Conservation (phyloP, 2,113 vertebrate species). For the Alces alces region DNA sequence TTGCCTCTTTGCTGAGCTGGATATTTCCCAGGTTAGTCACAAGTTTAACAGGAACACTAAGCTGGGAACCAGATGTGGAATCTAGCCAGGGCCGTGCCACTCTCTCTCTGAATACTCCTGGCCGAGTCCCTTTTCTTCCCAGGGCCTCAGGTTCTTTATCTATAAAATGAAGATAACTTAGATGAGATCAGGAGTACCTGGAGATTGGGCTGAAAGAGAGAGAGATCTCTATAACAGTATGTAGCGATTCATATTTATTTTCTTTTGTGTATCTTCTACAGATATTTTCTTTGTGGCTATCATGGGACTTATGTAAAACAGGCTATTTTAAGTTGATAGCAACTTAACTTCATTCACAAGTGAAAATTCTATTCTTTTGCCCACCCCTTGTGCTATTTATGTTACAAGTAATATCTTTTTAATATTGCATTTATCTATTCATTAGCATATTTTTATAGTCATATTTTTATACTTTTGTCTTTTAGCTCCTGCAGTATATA, state of each 20-base stretch:
- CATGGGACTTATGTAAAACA: not conserved
- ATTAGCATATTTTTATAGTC: not conserved
- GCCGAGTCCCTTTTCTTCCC: not conserved
- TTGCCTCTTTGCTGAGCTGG: not conserved
- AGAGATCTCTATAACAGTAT: not conserved
- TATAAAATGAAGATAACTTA: not conserved
- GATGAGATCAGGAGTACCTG: not conserved
- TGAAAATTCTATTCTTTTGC: not conserved
- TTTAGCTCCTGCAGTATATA: not conserved
- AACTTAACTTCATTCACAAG: not conserved
- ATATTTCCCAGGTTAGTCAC: not conserved
- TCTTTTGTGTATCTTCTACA: not conserved
- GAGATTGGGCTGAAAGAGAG: not conserved
- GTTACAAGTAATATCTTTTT: not conserved
- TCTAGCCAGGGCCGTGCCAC: not conserved
- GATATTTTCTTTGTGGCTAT: not conserved
- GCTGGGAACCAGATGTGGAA: not conserved
- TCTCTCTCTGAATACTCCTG: not conserved
- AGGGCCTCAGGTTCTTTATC: not conserved
- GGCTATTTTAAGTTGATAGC: not conserved
- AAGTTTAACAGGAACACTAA: not conserved
- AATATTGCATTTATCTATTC: not conserved
- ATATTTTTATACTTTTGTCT: not conserved
- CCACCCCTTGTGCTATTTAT: not conserved
- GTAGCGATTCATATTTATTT: not conserved